Conservation (phyloP, 2,888 invertebrate species). For the Lobophora halterata region DNA sequence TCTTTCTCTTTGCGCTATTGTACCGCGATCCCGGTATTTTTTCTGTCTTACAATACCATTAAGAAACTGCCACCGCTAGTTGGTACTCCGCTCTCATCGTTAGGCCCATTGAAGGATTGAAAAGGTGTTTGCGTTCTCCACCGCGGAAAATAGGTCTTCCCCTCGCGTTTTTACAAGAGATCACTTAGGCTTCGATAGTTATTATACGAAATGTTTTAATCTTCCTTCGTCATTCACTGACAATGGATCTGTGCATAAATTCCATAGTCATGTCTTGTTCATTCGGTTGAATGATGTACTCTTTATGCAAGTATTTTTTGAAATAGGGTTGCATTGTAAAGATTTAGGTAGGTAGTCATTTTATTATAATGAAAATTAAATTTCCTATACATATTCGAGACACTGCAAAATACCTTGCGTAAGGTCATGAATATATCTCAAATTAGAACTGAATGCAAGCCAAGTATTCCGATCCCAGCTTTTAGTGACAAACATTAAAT, state of each 20-base stretch:
- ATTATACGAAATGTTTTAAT: conserved; percentile 77
- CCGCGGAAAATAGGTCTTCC: conserved; percentile 73
- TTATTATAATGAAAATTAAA: conserved; percentile 15
- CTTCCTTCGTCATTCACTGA: conserved; percentile 73
- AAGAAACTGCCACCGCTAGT: conserved; percentile 77
- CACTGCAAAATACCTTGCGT: conserved; percentile 55
- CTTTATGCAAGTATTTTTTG: conserved; percentile 41
- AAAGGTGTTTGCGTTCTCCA: conserved; percentile 79
- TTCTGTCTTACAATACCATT: conserved; percentile 78
- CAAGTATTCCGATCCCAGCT: conserved; percentile 55
- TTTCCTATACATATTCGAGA: conserved; percentile 34
- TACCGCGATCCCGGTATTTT: conserved; percentile 71
- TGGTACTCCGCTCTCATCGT: conserved; percentile 66
- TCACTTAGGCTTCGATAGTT: conserved; percentile 80
- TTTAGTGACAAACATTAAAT: conserved; percentile 45
- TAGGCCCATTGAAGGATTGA: conserved; percentile 74
- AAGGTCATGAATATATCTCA: conserved; percentile 67
- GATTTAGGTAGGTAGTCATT: too few relatives aligned
- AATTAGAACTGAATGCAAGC: conserved; percentile 70
- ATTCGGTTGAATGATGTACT: conserved; percentile 51
- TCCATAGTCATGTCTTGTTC: conserved; percentile 72
- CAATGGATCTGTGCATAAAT: conserved; percentile 63
- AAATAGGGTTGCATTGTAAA: conserved; percentile 34
- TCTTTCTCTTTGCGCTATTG: conserved; percentile 77
- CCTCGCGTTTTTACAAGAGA: conserved; percentile 68